Evolutionary conservation across 1,140 invertebrate genomes (phyloP).

Genomic region (Cecropterus lyciades): DNA sequence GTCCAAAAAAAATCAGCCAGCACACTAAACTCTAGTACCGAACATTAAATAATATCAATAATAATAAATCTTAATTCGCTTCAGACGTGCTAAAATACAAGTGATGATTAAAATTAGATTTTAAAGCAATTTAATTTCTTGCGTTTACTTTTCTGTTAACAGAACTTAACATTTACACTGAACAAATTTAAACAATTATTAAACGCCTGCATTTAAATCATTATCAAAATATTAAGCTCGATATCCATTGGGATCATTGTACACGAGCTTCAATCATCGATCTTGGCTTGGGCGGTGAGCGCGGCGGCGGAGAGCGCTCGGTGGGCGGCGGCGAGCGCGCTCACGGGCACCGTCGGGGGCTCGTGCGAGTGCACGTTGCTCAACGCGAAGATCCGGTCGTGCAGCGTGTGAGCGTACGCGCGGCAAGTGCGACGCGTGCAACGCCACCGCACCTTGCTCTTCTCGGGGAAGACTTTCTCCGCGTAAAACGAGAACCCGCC

Average conservation of each 20-base stretch:
- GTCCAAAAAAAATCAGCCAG: neutral
- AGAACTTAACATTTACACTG: neutral
- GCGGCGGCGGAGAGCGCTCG: slow-evolving; percentile 52
- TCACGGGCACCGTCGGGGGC: slow-evolving; percentile 57
- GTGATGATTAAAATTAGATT: slow-evolving; percentile 6
- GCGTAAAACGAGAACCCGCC: slow-evolving; percentile 82
- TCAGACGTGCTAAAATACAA: neutral
- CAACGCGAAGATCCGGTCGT: slow-evolving; percentile 81
- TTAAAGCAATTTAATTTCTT: neutral
- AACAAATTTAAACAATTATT: neutral
- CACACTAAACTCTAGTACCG: neutral
- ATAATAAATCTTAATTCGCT: neutral
- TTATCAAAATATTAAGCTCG: neutral
- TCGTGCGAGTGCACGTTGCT: slow-evolving; percentile 81
- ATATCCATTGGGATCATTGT: too few species aligned
- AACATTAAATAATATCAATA: neutral
- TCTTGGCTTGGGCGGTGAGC: slow-evolving; percentile 60
- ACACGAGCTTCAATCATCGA: slow-evolving; percentile 20
- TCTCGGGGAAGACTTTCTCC: slow-evolving; percentile 82
- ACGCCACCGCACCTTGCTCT: slow-evolving; percentile 81
- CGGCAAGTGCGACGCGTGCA: slow-evolving; percentile 82
- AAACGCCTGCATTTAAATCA: slow-evolving; percentile 14
- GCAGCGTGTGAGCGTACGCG: slow-evolving; percentile 80
- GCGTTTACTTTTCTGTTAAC: neutral
- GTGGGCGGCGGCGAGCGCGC: slow-evolving; percentile 37